Conservation (phyloP, 2,113 vertebrate genomes). For the Gadus macrocephalus region DNA sequence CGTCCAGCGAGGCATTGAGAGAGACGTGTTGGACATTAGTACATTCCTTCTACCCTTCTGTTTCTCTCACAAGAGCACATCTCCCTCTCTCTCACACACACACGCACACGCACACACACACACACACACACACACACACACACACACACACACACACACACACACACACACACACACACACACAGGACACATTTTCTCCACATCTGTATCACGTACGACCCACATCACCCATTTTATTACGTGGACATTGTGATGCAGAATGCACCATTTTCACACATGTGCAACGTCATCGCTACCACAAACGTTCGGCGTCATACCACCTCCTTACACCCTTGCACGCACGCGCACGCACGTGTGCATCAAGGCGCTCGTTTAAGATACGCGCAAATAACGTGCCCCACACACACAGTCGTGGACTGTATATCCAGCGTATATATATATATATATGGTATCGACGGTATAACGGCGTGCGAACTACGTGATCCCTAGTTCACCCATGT, state of each 20-base stretch:
- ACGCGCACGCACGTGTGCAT: conserved; percentile 28
- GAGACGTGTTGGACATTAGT: conserved; percentile 50
- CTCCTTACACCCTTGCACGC: conserved; percentile 15
- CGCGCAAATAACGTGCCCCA: neutral
- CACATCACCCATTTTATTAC: conserved; percentile 15
- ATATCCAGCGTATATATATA: neutral
- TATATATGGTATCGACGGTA: conserved; percentile 8
- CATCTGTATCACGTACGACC: neutral
- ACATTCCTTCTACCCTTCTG: conserved; percentile 26
- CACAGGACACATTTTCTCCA: neutral
- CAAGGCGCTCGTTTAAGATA: neutral
- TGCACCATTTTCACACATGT: conserved; percentile 38
- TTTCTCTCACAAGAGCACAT: neutral
- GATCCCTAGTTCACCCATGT: neutral
- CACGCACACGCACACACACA: neutral
- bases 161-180: conserved; percentile 13
- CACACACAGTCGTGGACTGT: conserved; percentile 40
- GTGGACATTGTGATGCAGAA: conserved; percentile 22
- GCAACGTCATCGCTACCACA: conserved; percentile 64
- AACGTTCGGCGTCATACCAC: conserved; percentile 44
- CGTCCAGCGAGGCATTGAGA: conserved; percentile 31
- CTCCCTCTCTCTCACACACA: conserved; percentile 16
- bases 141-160: conserved; percentile 9
- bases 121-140: neutral
- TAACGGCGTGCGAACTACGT: neutral